Evolutionary conservation across 2,797 vertebrate species (phyloP), one percentile per base, ranked within the genome.

Genomic region (Onychomys arenicola): DNA sequence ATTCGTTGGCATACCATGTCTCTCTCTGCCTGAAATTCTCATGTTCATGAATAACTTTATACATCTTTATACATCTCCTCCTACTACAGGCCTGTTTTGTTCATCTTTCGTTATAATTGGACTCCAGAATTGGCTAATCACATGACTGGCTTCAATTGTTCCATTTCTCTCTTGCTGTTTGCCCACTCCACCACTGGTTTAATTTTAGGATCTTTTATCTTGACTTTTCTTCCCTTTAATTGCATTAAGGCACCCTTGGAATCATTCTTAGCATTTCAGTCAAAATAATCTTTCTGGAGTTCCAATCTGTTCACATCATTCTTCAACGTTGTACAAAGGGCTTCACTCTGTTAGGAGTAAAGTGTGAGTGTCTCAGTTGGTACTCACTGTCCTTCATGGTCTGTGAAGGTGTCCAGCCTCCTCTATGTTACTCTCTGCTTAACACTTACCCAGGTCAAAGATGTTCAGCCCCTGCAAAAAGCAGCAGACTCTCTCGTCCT

Each of bases 191-290:
- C 5, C 27, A 80, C 32, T 84, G 71, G 65, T 73, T 87, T 94
- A 91, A 95, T 75, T 78, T 92, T 96, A 92, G 49, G 2, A 6
- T 55, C 27, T n/a, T 63, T 95, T 34, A 19, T 83, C 80, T 83
- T 57, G 73, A 86, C 5, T 63, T 89, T 43, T 96, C 75, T 57
- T 81, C 59, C 89, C 29, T 57, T 95, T 91, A 87, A 96, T 80
- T 21, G 13, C 55, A 81, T 23, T 27, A 84, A 59, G 32, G 80
- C 27, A 76, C 8, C 63, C 27, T 85, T 1, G 21, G 87, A 92
- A 88, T 7, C 27, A 29, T 71, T 76, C 40, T 92, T 91, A 21
- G 89, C 16, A 23, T 29, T 82, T 82, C 16, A 88, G 16, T 43
- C 37, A 85, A 23, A 89, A 52, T 40, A 87, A 59, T 73, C 19